Percentiles rank a stretch among this genome's conserved stretches.
Conservation (phyloP, 2,888 invertebrate species). For the Eurois occulta region DNA sequence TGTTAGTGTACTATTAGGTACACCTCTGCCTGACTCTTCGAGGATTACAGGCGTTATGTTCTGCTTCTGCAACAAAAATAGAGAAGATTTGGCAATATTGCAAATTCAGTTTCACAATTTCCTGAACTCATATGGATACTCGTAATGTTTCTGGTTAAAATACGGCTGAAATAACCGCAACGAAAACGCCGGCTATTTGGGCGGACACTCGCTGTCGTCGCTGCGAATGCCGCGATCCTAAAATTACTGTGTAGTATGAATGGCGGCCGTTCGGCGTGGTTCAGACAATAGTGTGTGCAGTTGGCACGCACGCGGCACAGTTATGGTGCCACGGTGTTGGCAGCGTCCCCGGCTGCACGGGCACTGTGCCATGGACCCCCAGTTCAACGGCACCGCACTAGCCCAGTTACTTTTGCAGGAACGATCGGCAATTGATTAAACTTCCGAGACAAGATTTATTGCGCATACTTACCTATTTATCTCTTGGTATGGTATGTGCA, state of each 20-base stretch:
- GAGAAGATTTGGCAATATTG: constrained; percentile 7
- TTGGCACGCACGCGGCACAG: constrained; percentile 62
- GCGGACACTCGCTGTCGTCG: constrained; percentile 20
- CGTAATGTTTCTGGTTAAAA: constrained; percentile 39
- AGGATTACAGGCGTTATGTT: no score
- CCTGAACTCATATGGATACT: constrained; percentile 3
- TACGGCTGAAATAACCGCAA: constrained; percentile 31
- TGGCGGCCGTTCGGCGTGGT: constrained; percentile 43
- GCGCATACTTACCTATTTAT: constrained; percentile 61
- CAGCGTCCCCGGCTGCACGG: constrained; percentile 65
- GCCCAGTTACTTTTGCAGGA: constrained; percentile 58
- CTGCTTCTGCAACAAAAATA: neutral
- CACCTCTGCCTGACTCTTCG: no score
- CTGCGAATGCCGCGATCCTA: constrained; percentile 33
- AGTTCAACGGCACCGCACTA: constrained; percentile 74
- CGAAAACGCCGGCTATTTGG: constrained; percentile 29
- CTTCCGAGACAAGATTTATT: constrained; percentile 70
- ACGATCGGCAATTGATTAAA: constrained; percentile 71
- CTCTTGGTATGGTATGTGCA: constrained; percentile 43
- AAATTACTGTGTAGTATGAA: constrained; percentile 54
- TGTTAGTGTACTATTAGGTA: no score
- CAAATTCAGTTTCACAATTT: constrained; percentile 29
- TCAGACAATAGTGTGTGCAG: constrained; percentile 52
- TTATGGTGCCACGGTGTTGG: constrained; percentile 64
- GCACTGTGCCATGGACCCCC: constrained; percentile 76